phyloP scores from a whole-genome alignment of 2,888 invertebrate species.

The Bursaphelenchus okinawaensis region DNA sequence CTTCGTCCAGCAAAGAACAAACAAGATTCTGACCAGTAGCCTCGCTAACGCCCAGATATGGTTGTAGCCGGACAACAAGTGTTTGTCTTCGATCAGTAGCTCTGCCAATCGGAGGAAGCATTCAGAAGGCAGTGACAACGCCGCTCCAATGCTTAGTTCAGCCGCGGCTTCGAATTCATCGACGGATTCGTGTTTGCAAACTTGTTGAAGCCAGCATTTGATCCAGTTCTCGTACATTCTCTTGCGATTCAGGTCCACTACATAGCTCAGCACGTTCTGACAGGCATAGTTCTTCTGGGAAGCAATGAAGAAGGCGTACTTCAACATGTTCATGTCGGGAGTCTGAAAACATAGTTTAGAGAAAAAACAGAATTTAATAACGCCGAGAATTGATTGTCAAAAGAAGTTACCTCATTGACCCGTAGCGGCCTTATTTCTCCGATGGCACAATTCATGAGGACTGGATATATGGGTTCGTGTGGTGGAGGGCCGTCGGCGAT shows the following conservation, averaged over 20 bases:
- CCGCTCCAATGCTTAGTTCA: constrained; percentile 32
- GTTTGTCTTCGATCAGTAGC: constrained; percentile 10
- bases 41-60: constrained; percentile 28
- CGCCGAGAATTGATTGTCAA: constrained; percentile 23
- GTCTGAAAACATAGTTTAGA: constrained; percentile 20
- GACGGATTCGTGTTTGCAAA: constrained; percentile 27
- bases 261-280: constrained; percentile 25
- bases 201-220: constrained; percentile 32
- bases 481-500: constrained; percentile 2
- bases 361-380: constrained; percentile 33
- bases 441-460: background rate
- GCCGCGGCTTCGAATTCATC: constrained; percentile 32
- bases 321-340: constrained; percentile 24
- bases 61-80: constrained; percentile 11
- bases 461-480: background rate
- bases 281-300: constrained; percentile 34
- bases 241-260: background rate
- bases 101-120: constrained; percentile 20
- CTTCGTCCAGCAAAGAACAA: constrained; percentile 32
- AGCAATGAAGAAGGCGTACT: constrained; percentile 30
- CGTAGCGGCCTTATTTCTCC: background rate
- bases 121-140: constrained; percentile 26
- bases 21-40: constrained; percentile 31
- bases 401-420: background rate
- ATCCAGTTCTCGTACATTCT: background rate